Base-by-base conservation (phyloP, 2,113 vertebrate species). In the Hepsetus odoe region DNA sequence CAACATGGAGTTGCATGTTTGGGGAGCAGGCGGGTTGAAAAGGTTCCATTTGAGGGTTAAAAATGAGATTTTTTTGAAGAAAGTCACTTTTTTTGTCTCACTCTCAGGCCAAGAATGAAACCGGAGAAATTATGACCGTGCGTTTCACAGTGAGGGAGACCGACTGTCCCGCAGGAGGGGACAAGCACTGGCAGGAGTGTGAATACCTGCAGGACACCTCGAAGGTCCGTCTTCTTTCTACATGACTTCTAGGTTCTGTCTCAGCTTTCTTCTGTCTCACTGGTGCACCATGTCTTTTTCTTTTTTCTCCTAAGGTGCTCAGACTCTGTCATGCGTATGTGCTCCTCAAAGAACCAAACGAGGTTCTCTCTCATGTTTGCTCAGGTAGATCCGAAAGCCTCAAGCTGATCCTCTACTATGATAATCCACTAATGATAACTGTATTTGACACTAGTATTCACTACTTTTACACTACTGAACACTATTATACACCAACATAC, bases 161-260 rank as follows among this genome's bases (percentile, higher is more conserved):
- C 0, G 71, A 91, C 42, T 98, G 97, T 77, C 16, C 82, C 2
- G 14, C 71, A 26, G 86, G 85, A 20, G 91, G 80, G 79, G 71
- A 35, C 55, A 93, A 88, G 87, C 55, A 35, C 4, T 98, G 96
- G 96, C 90, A 91, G 74, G 90, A 96, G 0, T 98, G 96, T 51
- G 72, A 92, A 76, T 96, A 96, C 79, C 85, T 88, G 70, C 78
- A 58, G 2, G 0, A 35, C 22, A 73, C 71, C 9, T 80, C 12
- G 87, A 90, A 86, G 95, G 95, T 95, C 66, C 72, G 42, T 73
- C 14, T 53, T 49, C 9, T 4, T 38, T 4, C 4, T 38, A 4
- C 33, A 58, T 10, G n/a, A 5, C 55, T 18, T 68, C 4, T 38
- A 38, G 4, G 59, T 24, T 20, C n/a, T n/a, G n/a, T n/a, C n/a